phyloP scores from a whole-genome alignment of 2,113 vertebrate genomes.

The Pterocles orientalis region DNA sequence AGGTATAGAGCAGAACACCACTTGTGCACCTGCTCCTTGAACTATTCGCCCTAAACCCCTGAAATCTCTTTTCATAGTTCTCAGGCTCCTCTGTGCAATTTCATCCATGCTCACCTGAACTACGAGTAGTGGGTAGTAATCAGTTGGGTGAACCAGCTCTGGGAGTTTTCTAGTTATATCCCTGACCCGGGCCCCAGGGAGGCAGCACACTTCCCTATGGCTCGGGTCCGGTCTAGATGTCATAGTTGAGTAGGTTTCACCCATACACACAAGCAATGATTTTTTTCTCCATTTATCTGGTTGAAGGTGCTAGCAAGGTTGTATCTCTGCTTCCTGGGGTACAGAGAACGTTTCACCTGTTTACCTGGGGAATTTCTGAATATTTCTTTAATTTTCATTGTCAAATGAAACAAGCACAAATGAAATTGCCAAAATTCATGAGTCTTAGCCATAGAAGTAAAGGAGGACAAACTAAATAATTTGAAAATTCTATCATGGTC shows the following conservation, averaged over 20 bases:
- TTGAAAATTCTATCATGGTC: neutral
- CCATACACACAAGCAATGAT: neutral
- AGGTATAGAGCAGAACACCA: no score
- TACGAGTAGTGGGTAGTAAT: no score
- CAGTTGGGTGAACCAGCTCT: no score
- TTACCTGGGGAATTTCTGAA: neutral
- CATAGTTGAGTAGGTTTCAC: neutral
- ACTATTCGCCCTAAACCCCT: no score
- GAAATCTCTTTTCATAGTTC: no score
- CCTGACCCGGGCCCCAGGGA: no score
- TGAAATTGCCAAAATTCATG: neutral
- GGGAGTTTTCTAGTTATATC: no score
- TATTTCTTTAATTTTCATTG: neutral
- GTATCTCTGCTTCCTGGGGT: neutral
- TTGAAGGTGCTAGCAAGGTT: neutral
- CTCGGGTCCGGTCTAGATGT: neutral
- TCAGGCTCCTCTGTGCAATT: no score
- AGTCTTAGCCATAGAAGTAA: neutral
- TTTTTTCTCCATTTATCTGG: neutral
- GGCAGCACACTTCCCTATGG: no score
- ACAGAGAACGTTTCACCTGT: neutral
- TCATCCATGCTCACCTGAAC: no score
- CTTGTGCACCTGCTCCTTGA: no score
- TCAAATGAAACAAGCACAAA: neutral
- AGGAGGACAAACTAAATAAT: neutral